Conservation (phyloP, 2,113 vertebrate genomes). For the Grammomys dolichurus region DNA sequence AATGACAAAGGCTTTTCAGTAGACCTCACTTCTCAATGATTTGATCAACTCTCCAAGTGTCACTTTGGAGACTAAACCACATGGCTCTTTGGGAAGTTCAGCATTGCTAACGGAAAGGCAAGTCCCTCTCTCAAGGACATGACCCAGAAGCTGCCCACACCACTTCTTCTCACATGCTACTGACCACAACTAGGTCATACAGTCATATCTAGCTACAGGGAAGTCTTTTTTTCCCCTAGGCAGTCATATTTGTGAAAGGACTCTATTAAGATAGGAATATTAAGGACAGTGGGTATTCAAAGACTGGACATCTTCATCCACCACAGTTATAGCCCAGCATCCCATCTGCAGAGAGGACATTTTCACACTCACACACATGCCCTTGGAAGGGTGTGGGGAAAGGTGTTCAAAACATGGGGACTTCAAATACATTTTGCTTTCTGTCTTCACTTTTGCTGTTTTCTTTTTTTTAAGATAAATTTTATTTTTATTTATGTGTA, state of each 20-base stretch:
- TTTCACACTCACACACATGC: neutral
- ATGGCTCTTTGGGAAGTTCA: neutral
- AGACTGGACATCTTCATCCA: neutral
- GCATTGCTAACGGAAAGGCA: neutral
- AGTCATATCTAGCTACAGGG: neutral
- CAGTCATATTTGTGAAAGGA: neutral
- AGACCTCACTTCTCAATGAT: neutral
- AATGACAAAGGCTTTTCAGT: neutral
- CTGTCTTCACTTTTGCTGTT: conserved; percentile 12
- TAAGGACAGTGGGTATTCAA: neutral
- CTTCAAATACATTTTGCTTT: neutral
- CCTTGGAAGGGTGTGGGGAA: neutral
- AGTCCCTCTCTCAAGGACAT: neutral
- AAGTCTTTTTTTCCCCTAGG: neutral
- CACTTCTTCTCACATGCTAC: neutral
- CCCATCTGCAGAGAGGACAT: neutral
- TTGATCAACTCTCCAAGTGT: neutral
- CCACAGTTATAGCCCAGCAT: neutral
- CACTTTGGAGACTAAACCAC: neutral
- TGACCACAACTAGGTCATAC: neutral
- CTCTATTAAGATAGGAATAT: neutral
- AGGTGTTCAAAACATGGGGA: neutral
- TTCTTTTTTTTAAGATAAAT: neutral
- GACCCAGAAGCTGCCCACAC: neutral
- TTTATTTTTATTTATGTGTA: neutral